Evolutionary conservation across 1,140 invertebrate species (phyloP).

Genomic region (Vanessa tameamea): DNA sequence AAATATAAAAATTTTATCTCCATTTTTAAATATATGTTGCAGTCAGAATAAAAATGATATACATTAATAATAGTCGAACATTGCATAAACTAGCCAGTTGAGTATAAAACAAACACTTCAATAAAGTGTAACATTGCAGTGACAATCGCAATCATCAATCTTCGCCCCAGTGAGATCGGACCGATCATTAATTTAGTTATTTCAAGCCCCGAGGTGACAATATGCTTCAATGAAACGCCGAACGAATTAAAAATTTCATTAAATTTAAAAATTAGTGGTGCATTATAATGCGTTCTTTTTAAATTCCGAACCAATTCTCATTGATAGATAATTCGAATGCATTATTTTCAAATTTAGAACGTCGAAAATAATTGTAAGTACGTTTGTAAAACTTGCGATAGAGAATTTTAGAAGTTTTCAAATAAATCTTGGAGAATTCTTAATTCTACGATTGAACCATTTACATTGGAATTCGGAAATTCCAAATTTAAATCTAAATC

Average conservation of each 20-base stretch:
- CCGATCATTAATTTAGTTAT: conserved; percentile 72
- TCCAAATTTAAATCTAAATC: too few relatives aligned
- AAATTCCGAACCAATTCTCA: background rate
- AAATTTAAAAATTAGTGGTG: background rate
- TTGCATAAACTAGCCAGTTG: background rate
- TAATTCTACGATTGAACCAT: too few relatives aligned
- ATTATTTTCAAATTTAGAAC: too few relatives aligned
- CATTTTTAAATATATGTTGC: too few relatives aligned
- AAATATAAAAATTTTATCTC: too few relatives aligned
- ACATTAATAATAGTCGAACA: conserved; percentile 10
- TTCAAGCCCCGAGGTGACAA: conserved; percentile 49
- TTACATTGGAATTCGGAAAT: too few relatives aligned
- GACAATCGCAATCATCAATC: conserved; percentile 62
- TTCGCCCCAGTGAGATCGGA: conserved; percentile 53
- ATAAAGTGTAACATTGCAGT: conserved; percentile 29
- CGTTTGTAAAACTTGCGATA: too few relatives aligned
- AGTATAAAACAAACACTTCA: conserved; percentile 29
- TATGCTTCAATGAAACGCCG: conserved; percentile 37
- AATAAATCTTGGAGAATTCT: too few relatives aligned
- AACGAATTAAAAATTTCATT: conserved; percentile 47
- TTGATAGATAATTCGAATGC: too few relatives aligned
- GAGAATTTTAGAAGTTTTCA: too few relatives aligned
- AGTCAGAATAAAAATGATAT: background rate
- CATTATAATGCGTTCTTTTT: background rate
- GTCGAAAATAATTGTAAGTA: too few relatives aligned